Evolutionary conservation across 2,113 vertebrate species (phyloP), one percentile per base, ranked within the genome.

Genomic region (Seriola aureovittata): DNA sequence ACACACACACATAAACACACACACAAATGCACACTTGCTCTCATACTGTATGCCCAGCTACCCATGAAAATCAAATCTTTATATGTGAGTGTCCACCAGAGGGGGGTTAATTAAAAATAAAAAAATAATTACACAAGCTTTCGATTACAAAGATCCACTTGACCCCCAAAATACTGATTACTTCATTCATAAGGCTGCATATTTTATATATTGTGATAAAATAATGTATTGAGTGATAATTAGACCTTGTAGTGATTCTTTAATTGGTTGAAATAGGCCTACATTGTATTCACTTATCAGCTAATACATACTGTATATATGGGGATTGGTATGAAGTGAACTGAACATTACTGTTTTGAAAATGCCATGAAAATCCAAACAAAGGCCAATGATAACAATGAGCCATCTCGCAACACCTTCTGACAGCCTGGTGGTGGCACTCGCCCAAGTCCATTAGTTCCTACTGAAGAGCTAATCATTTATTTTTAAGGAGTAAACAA

Each of bases 61-160:
- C 36, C 36, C 40, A 50, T 0, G 64, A 38, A 68, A 75, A 54
- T 74, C 23, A 67, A 52, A 12, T 66, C 8, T 80, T 13, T 50
- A 23, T 57, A 21, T 38, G 36, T 40, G 46, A 48, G 16, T 36
- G 10, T 50, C 11, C 19, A 65, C 29, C 29, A 29, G 29, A 59
- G 17, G 9, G 34, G 34, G 34, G 0, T 6, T 36, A 23, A 23
- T 23, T 23, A 23, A 23, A 23, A 23, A 23, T 23, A 23, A 23
- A 23, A 23, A 23, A 23, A 23, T 23, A 23, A 52, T 78, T 29
- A 60, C 58, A 66, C 64, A 3, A 65, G 48, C 50, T 69, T 29
- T 16, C 29, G 12, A 67, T 52, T 48, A 57, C 50, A n/a, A 38
- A 48, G 13, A 64, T 34, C 16, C 4, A n/a, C 19, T 50, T 29